These are phyloP conservation scores for Protobothrops flavoviridis DNA, from an alignment of 2,113 vertebrate genomes.

Conservation along the genomic window DNA sequence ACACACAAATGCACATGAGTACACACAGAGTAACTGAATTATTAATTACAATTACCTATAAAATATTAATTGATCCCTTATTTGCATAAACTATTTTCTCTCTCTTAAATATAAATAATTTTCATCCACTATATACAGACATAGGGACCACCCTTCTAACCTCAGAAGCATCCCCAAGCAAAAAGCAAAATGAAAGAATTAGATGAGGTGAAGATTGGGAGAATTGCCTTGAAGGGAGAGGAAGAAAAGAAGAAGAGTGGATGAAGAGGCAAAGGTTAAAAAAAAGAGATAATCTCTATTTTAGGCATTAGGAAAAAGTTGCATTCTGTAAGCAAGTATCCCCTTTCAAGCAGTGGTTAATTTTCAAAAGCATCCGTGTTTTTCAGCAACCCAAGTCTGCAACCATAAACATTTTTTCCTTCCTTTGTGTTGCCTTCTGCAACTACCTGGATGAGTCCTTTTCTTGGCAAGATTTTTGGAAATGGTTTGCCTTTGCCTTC, in stretches of 20 bases:
- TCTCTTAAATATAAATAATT: not conserved
- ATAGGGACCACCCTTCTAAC: not conserved
- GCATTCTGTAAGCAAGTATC: not conserved
- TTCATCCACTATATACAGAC: not conserved
- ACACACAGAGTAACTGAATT: not conserved
- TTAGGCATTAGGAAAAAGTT: not conserved
- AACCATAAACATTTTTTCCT: not conserved
- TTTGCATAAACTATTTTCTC: not conserved
- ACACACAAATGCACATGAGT: not conserved
- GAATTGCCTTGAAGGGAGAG: not conserved
- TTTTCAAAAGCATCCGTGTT: not conserved
- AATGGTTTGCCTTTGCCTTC: no score
- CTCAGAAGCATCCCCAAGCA: not conserved
- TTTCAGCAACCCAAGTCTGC: not conserved
- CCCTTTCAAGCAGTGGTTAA: not conserved
- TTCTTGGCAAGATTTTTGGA: no score
- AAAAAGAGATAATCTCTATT: not conserved
- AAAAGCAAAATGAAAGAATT: not conserved
- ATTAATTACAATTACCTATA: not conserved
- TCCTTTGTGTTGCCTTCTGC: not conserved
- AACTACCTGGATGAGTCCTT: not conserved
- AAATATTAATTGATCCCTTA: not conserved
- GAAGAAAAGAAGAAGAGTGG: not conserved
- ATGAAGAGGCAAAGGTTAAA: not conserved
- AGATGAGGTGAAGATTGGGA: not conserved